Evolutionary conservation across 2,797 vertebrate genomes (phyloP), one percentile per base, ranked within the genome.

Genomic region (Anguilla marmorata): DNA sequence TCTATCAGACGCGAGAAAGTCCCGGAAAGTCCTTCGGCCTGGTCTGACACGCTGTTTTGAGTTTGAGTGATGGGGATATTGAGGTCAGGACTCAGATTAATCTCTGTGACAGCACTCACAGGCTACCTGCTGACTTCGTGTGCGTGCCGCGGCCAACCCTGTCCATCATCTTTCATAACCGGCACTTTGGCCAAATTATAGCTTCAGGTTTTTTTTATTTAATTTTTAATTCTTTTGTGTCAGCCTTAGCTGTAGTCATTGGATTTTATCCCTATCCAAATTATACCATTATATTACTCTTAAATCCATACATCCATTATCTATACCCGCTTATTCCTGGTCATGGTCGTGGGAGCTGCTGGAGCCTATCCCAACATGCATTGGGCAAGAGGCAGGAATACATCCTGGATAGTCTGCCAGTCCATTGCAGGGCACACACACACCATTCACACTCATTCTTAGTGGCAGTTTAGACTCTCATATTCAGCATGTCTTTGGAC

Each of bases 11-110:
- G 24, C 14, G 24, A 24, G 37, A 45, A 16, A 45, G 6, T 80
- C 16, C 5, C 37, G 8, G 41, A n/a, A 45, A 80, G n/a, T 4
- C 41, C 48, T 16, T 8, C 9, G 6, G 14, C 72, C n/a, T 2
- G 14, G 16, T 45, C 37, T 80, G 76, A 80, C 76, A 45, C 33
- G 21, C 16, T 80, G 72, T 37, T 76, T 37, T 16, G 76, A 45
- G 41, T 48, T 48, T 80, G 76, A 80, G 37, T 80, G 76, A 80
- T 80, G 76, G 37, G 76, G 76, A 80, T 80, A 80, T 80, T 80
- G 76, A 45, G 76, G 76, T 80, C 76, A 80, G 6, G 41, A 41
- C 76, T 80, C 12, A 80, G 76, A 80, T 80, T 80, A 80, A 80
- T 80, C 76, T 7, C 19, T 80, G 76, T 80, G 76, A 80, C 76